phyloP scores from a whole-genome alignment of 2,113 vertebrate genomes.

The rat (Rattus norvegicus) region GRCr8 NC_086020.1:236561001-236561500 shows the following conservation, averaged over 20 bases:
- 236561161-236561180: not conserved
- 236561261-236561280: not conserved
- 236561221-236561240: not conserved
- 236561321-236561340: not conserved
- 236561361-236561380: not conserved
- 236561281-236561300: slow-evolving; percentile 23
- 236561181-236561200: not conserved
- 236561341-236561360: not conserved
- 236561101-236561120: not conserved
- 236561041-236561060: not conserved
- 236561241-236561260: not conserved
- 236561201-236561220: not conserved
- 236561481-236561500: not conserved
- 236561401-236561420: not conserved
- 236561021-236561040: not conserved
- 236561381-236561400: not conserved
- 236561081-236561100: not conserved
- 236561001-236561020: not conserved
- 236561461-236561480: not conserved
- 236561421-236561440: not conserved
- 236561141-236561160: not conserved
- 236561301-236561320: not conserved
- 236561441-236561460: not conserved
- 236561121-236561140: not conserved
- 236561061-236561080: not conserved